Conservation (phyloP, 2,113 vertebrate genomes). For the Irena cyanogastra region DNA sequence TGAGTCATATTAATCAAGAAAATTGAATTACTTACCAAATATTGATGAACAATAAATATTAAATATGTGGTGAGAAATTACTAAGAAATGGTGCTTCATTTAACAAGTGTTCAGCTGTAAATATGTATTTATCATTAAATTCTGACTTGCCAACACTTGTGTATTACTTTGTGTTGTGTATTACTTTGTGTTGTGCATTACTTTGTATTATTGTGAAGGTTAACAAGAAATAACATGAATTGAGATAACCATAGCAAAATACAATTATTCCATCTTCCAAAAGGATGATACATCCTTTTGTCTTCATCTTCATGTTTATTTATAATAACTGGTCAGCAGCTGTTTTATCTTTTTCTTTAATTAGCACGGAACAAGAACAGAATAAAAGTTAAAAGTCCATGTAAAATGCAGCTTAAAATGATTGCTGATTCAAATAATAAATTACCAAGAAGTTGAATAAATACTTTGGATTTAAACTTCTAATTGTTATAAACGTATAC, state of each 20-base stretch:
- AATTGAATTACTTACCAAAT: background rate
- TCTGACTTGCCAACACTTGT: background rate
- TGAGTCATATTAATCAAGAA: background rate
- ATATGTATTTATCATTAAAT: background rate
- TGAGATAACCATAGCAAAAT: background rate
- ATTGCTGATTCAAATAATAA: background rate
- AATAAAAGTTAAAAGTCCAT: background rate
- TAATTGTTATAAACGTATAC: background rate
- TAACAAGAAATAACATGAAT: background rate
- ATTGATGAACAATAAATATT: background rate
- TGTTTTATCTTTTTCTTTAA: background rate
- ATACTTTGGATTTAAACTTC: background rate
- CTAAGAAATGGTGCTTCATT: background rate
- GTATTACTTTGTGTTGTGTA: too few species aligned
- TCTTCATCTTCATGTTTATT: background rate
- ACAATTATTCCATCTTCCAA: background rate
- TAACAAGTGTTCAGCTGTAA: background rate
- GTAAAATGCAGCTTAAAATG: background rate
- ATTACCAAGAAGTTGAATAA: background rate
- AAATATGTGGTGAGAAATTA: background rate
- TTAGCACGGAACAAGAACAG: background rate
- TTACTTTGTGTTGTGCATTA: too few species aligned
- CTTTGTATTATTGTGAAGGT: too few species aligned
- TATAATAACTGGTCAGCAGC: background rate
- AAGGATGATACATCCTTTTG: background rate